Conservation (phyloP, 1,140 invertebrate genomes). For the Apis dorsata region DNA sequence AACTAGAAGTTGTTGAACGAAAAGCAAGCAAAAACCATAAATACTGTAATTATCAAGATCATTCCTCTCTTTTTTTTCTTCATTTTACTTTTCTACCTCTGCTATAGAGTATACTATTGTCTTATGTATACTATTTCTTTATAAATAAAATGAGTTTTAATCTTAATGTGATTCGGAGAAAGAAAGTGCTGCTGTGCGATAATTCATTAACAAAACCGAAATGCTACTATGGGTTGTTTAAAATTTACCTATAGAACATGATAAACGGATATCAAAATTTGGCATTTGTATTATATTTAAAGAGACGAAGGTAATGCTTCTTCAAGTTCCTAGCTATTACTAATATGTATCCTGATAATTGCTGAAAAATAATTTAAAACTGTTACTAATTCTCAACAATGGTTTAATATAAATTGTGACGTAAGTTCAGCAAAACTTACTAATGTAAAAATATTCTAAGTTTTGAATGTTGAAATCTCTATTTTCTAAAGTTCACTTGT, state of each 20-base stretch:
- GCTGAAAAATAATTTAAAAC: constrained; percentile 56
- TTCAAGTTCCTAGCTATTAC: constrained; percentile 77
- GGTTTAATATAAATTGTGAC: constrained; percentile 49
- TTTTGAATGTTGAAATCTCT: constrained; percentile 43
- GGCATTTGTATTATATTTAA: constrained; percentile 56
- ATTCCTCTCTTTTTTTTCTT: constrained; percentile 47
- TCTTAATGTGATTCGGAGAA: constrained; percentile 52
- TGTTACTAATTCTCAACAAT: constrained; percentile 45
- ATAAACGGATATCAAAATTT: constrained; percentile 53
- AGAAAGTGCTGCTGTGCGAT: constrained; percentile 50
- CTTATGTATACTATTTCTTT: constrained; percentile 36
- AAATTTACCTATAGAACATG: constrained; percentile 46
- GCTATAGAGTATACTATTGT: constrained; percentile 29
- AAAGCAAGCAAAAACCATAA: constrained; percentile 6
- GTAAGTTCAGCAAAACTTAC: constrained; percentile 43
- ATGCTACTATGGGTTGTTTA: constrained; percentile 38
- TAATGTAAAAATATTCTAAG: constrained; percentile 32
- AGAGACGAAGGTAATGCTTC: constrained; percentile 69
- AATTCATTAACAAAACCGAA: constrained; percentile 37
- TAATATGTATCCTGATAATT: constrained; percentile 68
- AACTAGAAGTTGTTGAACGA: background rate
- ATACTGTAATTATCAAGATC: constrained; percentile 20
- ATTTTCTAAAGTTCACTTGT: constrained; percentile 43
- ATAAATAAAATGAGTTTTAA: constrained; percentile 47
- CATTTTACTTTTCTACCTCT: constrained; percentile 48